Conservation (phyloP, 1,140 invertebrate genomes). For the Geopemphigus sp. region DNA sequence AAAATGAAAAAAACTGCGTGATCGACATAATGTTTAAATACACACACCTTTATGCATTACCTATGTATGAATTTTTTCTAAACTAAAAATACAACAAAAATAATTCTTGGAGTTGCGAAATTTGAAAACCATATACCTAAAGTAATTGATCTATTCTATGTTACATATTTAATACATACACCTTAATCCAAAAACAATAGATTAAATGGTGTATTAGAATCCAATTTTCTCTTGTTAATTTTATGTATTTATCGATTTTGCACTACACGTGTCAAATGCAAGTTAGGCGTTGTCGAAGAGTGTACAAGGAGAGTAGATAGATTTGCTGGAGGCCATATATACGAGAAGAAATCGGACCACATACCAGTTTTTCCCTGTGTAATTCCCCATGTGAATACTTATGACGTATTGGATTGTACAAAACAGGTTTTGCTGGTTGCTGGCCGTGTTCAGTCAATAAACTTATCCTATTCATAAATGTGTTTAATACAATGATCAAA, state of each 20-base stretch:
- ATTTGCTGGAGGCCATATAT: background rate
- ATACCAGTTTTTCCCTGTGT: constrained; percentile 29
- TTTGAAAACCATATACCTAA: too few species aligned
- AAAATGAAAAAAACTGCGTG: background rate
- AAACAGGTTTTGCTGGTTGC: constrained; percentile 43
- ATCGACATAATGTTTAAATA: too few species aligned
- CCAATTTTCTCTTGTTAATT: background rate
- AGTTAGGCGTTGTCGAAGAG: constrained; percentile 18
- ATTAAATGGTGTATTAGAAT: background rate
- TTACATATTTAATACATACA: background rate
- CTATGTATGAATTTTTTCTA: too few species aligned
- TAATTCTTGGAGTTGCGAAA: too few species aligned
- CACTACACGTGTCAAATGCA: constrained; percentile 17
- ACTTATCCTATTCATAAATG: background rate
- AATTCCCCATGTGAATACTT: background rate
- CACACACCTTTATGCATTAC: too few species aligned
- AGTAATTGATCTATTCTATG: too few species aligned
- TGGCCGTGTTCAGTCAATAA: constrained; percentile 21
- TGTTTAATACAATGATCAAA: background rate
- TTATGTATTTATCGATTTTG: background rate
- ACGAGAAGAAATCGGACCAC: constrained; percentile 37
- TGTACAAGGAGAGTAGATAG: background rate
- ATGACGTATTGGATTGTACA: constrained; percentile 29
- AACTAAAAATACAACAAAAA: too few species aligned
- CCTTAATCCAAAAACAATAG: background rate